A percentile compares a stretch with the other conserved stretches of the same genome.
These are phyloP conservation scores for Fregata magnificens DNA, from an alignment of 2,113 vertebrate species.

Conservation along the genomic window DNA sequence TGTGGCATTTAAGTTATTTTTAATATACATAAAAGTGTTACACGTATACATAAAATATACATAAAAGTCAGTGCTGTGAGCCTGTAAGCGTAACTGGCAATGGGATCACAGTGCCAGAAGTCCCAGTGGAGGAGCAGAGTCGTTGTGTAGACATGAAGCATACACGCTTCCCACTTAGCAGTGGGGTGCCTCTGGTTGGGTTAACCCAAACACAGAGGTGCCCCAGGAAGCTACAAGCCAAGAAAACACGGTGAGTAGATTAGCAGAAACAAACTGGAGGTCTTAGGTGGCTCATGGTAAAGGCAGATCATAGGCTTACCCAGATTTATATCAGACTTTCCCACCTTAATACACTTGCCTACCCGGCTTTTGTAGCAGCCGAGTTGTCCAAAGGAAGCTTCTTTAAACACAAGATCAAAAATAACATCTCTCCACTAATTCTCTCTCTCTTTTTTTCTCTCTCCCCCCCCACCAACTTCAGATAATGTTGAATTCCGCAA, in stretches of 20 bases:
- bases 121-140: not conserved
- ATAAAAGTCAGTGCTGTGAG: not conserved
- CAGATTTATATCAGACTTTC: not conserved
- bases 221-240: not conserved
- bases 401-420: not conserved
- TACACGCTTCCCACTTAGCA: not conserved
- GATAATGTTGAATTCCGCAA: slow-evolving; percentile 92
- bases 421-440: not conserved
- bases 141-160: rapidly evolving
- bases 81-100: not conserved
- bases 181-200: not conserved
- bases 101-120: not conserved
- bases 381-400: not conserved
- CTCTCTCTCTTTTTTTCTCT: not conserved
- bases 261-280: not conserved
- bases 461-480: slow-evolving; percentile 32
- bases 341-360: not conserved
- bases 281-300: not conserved
- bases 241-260: not conserved
- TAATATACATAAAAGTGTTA: not conserved
- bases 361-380: not conserved
- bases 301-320: not conserved
- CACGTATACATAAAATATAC: not conserved
- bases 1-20: not conserved
- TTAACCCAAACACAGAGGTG: not conserved